Percentiles rank a stretch among this genome's conserved stretches.
Evolutionary conservation across 2,113 vertebrate species (phyloP).

Genomic region (Hyperoodon ampullatus): DNA sequence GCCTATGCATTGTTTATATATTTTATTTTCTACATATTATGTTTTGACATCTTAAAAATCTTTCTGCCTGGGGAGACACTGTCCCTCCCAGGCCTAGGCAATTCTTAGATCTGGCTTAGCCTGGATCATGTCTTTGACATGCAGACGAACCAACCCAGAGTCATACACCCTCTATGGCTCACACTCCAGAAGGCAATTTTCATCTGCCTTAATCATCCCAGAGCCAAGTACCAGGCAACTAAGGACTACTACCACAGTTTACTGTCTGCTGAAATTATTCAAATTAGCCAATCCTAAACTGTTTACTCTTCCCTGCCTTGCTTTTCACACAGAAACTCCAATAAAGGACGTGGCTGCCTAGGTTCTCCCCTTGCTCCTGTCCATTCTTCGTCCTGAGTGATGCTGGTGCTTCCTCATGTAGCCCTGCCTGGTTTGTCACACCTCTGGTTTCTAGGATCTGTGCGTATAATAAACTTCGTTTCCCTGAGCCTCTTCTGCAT

Average conservation of each 20-base stretch:
- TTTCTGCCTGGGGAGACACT: background rate
- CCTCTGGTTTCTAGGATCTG: background rate
- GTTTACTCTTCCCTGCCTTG: background rate
- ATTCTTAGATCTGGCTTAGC: background rate
- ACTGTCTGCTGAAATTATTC: background rate
- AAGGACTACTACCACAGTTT: background rate
- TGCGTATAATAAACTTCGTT: background rate
- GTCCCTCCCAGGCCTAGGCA: background rate
- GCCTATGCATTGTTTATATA: background rate
- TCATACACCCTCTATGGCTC: background rate
- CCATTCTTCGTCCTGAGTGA: background rate
- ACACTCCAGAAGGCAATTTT: background rate
- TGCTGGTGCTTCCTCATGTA: background rate
- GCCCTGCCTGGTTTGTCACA: background rate
- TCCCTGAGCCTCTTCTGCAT: background rate
- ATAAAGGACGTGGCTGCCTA: background rate
- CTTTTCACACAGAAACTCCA: background rate
- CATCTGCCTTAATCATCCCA: background rate
- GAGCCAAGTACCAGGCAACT: background rate
- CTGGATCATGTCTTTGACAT: background rate
- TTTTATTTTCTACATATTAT: background rate
- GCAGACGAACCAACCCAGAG: background rate
- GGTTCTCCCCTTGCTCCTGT: background rate
- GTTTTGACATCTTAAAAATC: background rate
- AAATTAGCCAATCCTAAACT: background rate